Percentiles rank a stretch among this genome's conserved stretches.
phyloP scores from a whole-genome alignment of 35 echinoderm and acorn worm species.

The Lytechinus pictus region DNA sequence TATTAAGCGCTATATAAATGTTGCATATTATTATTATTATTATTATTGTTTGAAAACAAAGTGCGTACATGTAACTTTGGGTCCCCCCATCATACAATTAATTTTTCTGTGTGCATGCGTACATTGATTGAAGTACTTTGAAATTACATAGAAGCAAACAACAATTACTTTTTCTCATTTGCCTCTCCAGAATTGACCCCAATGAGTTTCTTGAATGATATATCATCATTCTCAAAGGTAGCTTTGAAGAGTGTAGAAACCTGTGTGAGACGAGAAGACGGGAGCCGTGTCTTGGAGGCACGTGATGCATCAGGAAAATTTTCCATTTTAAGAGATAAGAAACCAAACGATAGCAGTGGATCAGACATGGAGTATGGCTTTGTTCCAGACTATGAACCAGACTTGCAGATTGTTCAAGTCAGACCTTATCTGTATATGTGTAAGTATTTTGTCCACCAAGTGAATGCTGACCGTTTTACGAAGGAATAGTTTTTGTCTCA shows the following conservation, averaged over 20 bases:
- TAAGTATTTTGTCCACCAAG: background rate
- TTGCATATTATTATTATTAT: too few relatives aligned
- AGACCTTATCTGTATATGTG: constrained; percentile 26
- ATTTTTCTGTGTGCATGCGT: too few relatives aligned
- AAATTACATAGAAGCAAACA: too few relatives aligned
- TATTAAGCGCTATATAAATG: too few relatives aligned
- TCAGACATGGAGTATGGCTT: constrained; percentile 27
- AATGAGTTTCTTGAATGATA: constrained; percentile 2
- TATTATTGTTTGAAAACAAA: too few relatives aligned
- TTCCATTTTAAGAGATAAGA: background rate
- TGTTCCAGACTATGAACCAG: constrained; percentile 26
- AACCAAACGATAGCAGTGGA: background rate
- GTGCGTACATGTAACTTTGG: too few relatives aligned
- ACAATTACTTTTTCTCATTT: background rate
- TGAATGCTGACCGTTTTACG: too few relatives aligned
- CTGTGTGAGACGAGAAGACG: constrained; percentile 23
- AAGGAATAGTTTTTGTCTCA: too few relatives aligned
- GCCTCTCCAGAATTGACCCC: background rate
- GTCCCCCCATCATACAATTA: too few relatives aligned
- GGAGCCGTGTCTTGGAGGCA: background rate
- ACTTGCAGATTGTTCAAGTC: constrained; percentile 32
- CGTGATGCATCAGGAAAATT: constrained; percentile 7
- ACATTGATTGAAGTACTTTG: too few relatives aligned
- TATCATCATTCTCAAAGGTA: background rate
- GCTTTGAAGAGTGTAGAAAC: background rate